A percentile compares a stretch with the other conserved stretches of the same genome.
Conservation (phyloP, 2,113 vertebrate species). For the Osmerus eperlanus region DNA sequence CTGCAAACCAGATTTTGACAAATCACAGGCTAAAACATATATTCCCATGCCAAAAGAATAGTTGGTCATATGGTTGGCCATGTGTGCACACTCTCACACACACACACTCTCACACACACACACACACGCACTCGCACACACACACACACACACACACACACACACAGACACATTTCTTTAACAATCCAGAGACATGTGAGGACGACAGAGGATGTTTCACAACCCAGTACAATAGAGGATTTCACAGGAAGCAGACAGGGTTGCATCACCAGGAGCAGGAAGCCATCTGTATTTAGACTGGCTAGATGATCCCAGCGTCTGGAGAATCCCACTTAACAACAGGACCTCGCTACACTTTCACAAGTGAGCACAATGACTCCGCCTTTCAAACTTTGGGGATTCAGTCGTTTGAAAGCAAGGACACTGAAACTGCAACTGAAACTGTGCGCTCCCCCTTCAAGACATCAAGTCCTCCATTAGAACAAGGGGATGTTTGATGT, state of each 20-base stretch:
- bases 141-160: not conserved
- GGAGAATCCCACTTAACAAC: slow-evolving; percentile 47
- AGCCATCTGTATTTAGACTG: slow-evolving; percentile 43
- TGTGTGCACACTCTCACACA: not conserved
- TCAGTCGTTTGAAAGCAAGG: too few relatives aligned
- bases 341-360: slow-evolving; percentile 37
- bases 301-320: slow-evolving; percentile 44
- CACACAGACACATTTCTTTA: not conserved
- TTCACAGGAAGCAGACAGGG: slow-evolving; percentile 53
- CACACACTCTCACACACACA: too few relatives aligned
- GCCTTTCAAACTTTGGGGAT: slow-evolving; percentile 50
- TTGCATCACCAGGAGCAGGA: slow-evolving; percentile 63
- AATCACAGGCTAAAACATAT: too few relatives aligned
- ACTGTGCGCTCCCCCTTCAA: too few relatives aligned
- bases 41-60: too few relatives aligned
- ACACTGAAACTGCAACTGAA: too few relatives aligned
- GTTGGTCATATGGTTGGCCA: not conserved
- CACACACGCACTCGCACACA: not conserved
- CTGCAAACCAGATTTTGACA: not conserved
- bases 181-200: slow-evolving; percentile 31
- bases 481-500: too few relatives aligned
- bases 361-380: slow-evolving; percentile 45
- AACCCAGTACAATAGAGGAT: slow-evolving; percentile 57
- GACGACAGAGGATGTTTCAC: slow-evolving; percentile 50
- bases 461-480: too few relatives aligned